Evolutionary conservation across 1,140 invertebrate genomes (phyloP).

Genomic region (Plectus sambesii): DNA sequence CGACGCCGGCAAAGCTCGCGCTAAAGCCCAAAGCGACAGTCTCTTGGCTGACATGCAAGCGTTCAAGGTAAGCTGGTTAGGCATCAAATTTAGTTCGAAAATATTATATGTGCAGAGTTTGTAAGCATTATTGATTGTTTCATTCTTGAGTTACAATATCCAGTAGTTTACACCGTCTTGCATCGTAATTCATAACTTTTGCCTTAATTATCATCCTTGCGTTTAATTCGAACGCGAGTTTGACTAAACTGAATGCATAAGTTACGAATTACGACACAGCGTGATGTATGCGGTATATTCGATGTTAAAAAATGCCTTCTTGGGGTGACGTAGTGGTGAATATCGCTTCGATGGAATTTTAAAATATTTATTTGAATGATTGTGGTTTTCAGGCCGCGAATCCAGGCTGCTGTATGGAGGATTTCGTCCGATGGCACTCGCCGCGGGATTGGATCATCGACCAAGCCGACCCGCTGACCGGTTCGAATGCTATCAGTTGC

Average conservation of each 20-base stretch:
- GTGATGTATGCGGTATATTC: too few relatives aligned
- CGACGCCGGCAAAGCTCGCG: conserved; percentile 67
- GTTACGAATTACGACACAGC: too few relatives aligned
- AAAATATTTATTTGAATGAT: conserved; percentile 7
- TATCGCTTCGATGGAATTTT: too few relatives aligned
- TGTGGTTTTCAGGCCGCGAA: conserved; percentile 67
- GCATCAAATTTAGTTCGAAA: conserved; percentile 77
- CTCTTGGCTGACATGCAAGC: conserved; percentile 94
- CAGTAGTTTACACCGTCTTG: background rate
- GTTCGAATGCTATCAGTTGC: conserved; percentile 11
- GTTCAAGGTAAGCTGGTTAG: conserved; percentile 63
- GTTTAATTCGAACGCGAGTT: too few relatives aligned
- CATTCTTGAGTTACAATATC: background rate
- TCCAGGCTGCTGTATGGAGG: conserved; percentile 74
- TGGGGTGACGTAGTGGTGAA: too few relatives aligned
- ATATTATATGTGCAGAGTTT: background rate
- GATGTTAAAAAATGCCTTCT: too few relatives aligned
- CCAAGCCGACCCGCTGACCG: conserved; percentile 23
- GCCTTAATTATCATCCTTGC: too few relatives aligned
- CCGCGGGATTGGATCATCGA: conserved; percentile 76
- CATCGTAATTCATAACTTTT: too few relatives aligned
- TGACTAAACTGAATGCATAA: too few relatives aligned
- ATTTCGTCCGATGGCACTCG: conserved; percentile 96
- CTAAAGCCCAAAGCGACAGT: conserved; percentile 84
- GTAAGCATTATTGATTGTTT: too few relatives aligned